Evolutionary conservation across 2,797 vertebrate species (phyloP), one percentile per base, ranked within the genome.

Genomic region (Phaenicophaeus curvirostris): DNA sequence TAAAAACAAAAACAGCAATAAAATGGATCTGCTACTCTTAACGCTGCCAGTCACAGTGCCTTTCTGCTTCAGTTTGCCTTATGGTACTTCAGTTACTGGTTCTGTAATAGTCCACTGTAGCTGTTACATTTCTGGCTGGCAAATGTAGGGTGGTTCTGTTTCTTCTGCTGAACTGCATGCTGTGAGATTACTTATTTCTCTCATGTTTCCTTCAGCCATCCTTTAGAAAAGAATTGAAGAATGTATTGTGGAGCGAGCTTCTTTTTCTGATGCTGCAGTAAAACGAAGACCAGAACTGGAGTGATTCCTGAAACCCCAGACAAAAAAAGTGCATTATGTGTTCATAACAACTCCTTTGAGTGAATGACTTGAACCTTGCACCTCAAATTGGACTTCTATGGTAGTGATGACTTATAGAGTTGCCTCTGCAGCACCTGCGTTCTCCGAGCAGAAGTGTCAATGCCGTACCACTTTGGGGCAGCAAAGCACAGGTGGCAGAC

Each of bases 181-280:
- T 91, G 66, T 75, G 66, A 86, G 79, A 50, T 91, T 75, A 83
- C 65, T 91, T 46, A 71, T 1, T 89, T 94, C 62, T 91, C 82
- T 93, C 80, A 4, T 91, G 37, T 92, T 76, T 96, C 50, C 85
- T 86, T 92, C 82, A 91, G 89, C 91, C 94, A 54, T 72, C 44
- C 35, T 62, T 79, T 75, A 84, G 66, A 80, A 91, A 93, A 87
- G 81, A 67, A 71, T n/a, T 3, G 1, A 94, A 85, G 93, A 91
- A 37, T 51, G 33, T 75, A 3, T 84, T 91, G 39, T 25, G 76
- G 79, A 81, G 37, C 66, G 84, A 94, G 42, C 87, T 89, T 5
- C 69, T 65, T 50, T 90, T 78, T 88, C 58, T 58, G 93, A 53
- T 80, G 85, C 76, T 88, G 58, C 85, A 68, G 17, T 83, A 41